Base-by-base conservation (phyloP, 2,888 invertebrate genomes). In the Melanophora roralis region DNA sequence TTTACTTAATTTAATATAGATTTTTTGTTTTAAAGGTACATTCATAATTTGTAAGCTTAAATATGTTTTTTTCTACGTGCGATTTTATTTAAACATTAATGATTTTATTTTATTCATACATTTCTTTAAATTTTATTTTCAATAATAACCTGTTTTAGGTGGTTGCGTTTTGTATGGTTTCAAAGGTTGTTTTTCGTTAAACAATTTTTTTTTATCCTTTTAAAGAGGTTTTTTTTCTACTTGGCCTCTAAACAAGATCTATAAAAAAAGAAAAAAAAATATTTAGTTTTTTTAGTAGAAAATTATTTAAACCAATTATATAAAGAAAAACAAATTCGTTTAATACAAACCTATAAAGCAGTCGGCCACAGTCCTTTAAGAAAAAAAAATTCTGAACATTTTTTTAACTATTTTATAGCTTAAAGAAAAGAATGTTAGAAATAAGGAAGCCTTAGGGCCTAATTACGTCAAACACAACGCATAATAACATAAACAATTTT, bases 21-120 rank as follows among this genome's bases (percentile, higher is more conserved):
- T 47, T 57, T 57, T 45, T 65, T 81, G 49, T 55, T 77, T 71
- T 78, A 75, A 79, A 76, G 76, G 75, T 81, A 73, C 68, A 72
- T 72, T 72, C 82, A 81, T 78, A 81, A 62, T 82, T 78, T 71
- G 47, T 82, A 82, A 83, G 76, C 77, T 79, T 67, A 72, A 75
- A 43, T 74, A 19, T 16, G 3, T 12, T 65, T 51, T 45, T 57
- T 53, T 19, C 73, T 55, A 73, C 57, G 49, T 74, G 57, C 57
- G 6, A 27, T 49, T 47, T 19, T 32, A 8, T 47, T 64, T 47
- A 11, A 55, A 45, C 38, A 38, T 64, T 73, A 45, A 45, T 9
- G 34, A 3, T 16, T 27, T 36, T 43, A n/a, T 27, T 21, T 45
- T 45, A 1, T 16, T 8, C 27, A 27, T 27, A 27, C 6, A 6